A percentile compares a stretch with the other conserved stretches of the same genome.
phyloP scores from a whole-genome alignment of 2,797 vertebrate genomes.

The Telmatherina bonti region DNA sequence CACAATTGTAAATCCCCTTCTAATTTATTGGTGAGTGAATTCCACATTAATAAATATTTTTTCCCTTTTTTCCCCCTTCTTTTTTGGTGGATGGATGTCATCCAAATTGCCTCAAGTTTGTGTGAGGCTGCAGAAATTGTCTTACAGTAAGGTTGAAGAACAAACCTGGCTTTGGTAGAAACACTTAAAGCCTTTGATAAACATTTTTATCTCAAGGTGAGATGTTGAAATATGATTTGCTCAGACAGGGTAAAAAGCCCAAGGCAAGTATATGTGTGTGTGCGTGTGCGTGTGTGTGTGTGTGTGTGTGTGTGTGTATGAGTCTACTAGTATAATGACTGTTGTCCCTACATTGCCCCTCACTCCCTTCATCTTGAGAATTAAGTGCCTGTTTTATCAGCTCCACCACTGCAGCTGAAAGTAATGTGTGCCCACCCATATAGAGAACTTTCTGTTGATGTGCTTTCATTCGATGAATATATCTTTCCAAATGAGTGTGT shows the following conservation, averaged over 20 bases:
- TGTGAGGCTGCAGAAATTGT: slow-evolving; percentile 43
- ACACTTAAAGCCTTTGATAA: slow-evolving; percentile 68
- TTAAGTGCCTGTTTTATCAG: slow-evolving; percentile 72
- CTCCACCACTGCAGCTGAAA: slow-evolving; percentile 63
- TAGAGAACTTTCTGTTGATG: slow-evolving; percentile 51
- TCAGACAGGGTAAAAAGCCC: slow-evolving; percentile 59
- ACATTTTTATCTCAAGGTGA: slow-evolving; percentile 73
- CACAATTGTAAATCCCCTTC: slow-evolving; percentile 64
- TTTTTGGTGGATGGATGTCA: slow-evolving; percentile 42
- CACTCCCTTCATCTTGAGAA: slow-evolving; percentile 58
- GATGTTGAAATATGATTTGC: slow-evolving; percentile 70
- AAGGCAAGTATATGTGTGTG: no score
- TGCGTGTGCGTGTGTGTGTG: no score
- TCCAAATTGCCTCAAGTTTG: slow-evolving; percentile 52
- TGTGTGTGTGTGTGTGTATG: slow-evolving; percentile 11
- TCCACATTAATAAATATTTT: slow-evolving; percentile 60
- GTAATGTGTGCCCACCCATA: slow-evolving; percentile 84
- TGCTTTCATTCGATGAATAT: slow-evolving; percentile 35
- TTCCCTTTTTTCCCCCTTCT: slow-evolving; percentile 2
- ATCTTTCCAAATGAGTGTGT: slow-evolving; percentile 20
- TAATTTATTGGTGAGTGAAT: slow-evolving; percentile 61
- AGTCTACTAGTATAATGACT: slow-evolving; percentile 50
- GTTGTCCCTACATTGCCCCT: slow-evolving; percentile 70
- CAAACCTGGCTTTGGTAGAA: slow-evolving; percentile 43
- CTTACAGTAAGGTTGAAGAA: slow-evolving; percentile 32